A percentile compares a stretch with the other conserved stretches of the same genome.
These are phyloP conservation scores for Drosophila maculinotata DNA, from an alignment of 2,888 invertebrate genomes.

Conservation along the genomic window DNA sequence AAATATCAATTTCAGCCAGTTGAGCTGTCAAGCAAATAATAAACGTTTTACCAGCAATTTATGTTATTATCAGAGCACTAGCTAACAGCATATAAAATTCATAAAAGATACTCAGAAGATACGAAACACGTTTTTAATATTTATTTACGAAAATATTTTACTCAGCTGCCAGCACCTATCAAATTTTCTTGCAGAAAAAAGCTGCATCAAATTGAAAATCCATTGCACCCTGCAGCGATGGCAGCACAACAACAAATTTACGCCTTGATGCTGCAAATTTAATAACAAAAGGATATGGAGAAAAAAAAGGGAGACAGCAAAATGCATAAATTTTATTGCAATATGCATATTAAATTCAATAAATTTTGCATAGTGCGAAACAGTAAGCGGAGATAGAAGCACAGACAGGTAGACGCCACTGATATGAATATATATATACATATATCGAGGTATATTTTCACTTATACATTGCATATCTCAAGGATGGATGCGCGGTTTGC, in stretches of 20 bases:
- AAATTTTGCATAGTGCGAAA: conserved; percentile 53
- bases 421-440: conserved; percentile 10
- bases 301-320: conserved; percentile 24
- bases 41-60: conserved; percentile 1
- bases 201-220: conserved; percentile 55
- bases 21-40: not conserved
- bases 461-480: conserved; percentile 36
- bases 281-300: conserved; percentile 43
- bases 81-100: not conserved
- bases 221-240: conserved; percentile 14
- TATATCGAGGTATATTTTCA: too few relatives aligned
- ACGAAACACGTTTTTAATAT: not conserved
- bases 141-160: conserved; percentile 24
- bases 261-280: conserved; percentile 47
- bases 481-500: conserved; percentile 55
- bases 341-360: conserved; percentile 79
- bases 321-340: conserved; percentile 67
- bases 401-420: conserved; percentile 48
- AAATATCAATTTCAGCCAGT: not conserved
- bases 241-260: conserved; percentile 33
- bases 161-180: conserved; percentile 10
- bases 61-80: not conserved
- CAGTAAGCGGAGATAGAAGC: conserved; percentile 22
- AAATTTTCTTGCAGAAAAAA: conserved; percentile 20
- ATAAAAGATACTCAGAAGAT: not conserved